phyloP scores from a whole-genome alignment of 2,797 vertebrate genomes.

The Hapalemur alaotrensis region DNA sequence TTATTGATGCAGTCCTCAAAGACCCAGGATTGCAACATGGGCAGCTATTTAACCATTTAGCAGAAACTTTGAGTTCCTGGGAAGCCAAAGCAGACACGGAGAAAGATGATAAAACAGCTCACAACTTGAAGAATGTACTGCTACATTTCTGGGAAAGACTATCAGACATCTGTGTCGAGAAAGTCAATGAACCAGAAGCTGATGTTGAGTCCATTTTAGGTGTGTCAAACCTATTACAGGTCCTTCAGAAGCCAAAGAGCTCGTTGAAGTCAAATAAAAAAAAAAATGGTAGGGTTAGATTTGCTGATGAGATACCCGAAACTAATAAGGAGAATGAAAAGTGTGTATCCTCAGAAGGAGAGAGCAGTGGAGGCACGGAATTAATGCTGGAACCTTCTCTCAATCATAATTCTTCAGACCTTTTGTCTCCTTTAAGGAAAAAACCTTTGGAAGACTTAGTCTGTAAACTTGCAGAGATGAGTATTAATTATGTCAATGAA shows the following conservation, averaged over 20 bases:
- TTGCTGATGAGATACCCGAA: slow-evolving; percentile 84
- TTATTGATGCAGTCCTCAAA: slow-evolving; percentile 88
- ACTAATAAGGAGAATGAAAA: slow-evolving; percentile 67
- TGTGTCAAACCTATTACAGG: slow-evolving; percentile 90
- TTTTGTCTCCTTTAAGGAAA: slow-evolving; percentile 77
- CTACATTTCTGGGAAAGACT: slow-evolving; percentile 92
- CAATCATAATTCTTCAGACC: background rate
- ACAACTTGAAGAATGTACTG: slow-evolving; percentile 88
- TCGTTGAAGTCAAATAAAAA: slow-evolving; percentile 84
- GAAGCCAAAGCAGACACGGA: slow-evolving; percentile 88
- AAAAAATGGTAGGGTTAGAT: slow-evolving; percentile 90
- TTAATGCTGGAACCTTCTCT: background rate
- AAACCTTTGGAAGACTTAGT: slow-evolving; percentile 92
- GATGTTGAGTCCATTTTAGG: slow-evolving; percentile 88
- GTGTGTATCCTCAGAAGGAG: slow-evolving; percentile 61
- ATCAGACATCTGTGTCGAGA: slow-evolving; percentile 86
- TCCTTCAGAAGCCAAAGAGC: slow-evolving; percentile 89
- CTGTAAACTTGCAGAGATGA: slow-evolving; percentile 92
- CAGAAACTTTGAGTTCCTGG: slow-evolving; percentile 93
- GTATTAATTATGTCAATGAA: slow-evolving; percentile 91
- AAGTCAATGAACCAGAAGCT: slow-evolving; percentile 86
- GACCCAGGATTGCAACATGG: slow-evolving; percentile 89
- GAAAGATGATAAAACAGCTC: slow-evolving; percentile 50
- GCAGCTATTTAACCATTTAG: slow-evolving; percentile 90
- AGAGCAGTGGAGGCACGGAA: slow-evolving; percentile 75